Conservation (phyloP, 2,797 vertebrate species). For the Sebastes miniatus region DNA sequence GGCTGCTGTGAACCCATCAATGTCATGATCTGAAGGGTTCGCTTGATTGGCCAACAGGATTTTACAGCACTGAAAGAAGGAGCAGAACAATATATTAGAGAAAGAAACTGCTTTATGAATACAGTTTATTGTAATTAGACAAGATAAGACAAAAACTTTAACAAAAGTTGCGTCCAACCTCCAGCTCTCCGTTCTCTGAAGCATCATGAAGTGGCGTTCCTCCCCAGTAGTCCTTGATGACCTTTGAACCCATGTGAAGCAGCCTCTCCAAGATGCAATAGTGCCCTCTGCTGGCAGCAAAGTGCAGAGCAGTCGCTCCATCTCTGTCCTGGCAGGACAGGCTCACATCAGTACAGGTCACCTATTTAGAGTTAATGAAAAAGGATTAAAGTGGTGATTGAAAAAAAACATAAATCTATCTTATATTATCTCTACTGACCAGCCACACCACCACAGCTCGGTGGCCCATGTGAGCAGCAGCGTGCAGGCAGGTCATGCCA, state of each 20-base stretch:
- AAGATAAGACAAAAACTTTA: background rate
- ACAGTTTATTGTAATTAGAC: background rate
- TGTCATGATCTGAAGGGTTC: conserved; percentile 76
- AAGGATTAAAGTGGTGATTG: background rate
- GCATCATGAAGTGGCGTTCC: conserved; percentile 89
- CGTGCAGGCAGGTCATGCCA: conserved; percentile 88
- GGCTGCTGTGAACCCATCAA: conserved; percentile 84
- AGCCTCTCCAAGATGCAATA: conserved; percentile 83
- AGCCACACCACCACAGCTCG: conserved; percentile 85
- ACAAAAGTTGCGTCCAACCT: conserved; percentile 67
- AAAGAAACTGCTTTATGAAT: background rate
- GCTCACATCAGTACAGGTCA: conserved; percentile 77
- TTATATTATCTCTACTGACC: conserved; percentile 74
- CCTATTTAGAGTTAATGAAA: conserved; percentile 61
- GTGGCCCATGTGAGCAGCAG: conserved; percentile 86
- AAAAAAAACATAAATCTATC: background rate
- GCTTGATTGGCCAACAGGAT: conserved; percentile 80
- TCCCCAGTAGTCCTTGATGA: conserved; percentile 85
- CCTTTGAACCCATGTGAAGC: conserved; percentile 80
- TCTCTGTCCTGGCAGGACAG: conserved; percentile 81
- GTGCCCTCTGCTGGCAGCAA: conserved; percentile 88
- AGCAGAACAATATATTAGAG: background rate
- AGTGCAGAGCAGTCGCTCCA: conserved; percentile 88
- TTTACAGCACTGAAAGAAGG: conserved; percentile 82
- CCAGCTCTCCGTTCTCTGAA: conserved; percentile 86